Conservation (phyloP, 1,140 invertebrate species). For the Helicoverpa zea region DNA sequence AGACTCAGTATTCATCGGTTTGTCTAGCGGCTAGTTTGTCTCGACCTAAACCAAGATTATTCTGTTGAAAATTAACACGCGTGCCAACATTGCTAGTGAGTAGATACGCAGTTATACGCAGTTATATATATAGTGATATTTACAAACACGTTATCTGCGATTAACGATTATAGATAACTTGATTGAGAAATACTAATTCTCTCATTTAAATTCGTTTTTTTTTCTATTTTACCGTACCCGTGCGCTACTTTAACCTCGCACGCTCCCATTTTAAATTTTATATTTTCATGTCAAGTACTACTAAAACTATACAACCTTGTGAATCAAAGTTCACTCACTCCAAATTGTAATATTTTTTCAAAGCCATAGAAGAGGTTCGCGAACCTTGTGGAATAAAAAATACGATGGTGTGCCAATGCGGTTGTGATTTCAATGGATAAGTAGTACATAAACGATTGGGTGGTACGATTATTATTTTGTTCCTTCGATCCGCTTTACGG, state of each 20-base stretch:
- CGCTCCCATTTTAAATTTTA: background rate
- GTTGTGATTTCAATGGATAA: background rate
- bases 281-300: conserved; percentile 27
- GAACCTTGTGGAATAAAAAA: conserved; percentile 10
- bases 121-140: too few species aligned
- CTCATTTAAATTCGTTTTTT: background rate
- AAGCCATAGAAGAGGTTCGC: conserved; percentile 8
- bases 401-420: background rate
- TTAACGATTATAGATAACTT: background rate
- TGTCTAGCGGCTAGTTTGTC: background rate
- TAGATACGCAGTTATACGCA: background rate
- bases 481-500: too few species aligned
- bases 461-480: too few species aligned
- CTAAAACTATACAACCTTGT: conserved; percentile 26
- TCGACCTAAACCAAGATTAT: background rate
- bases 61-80: background rate
- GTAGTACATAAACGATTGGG: too few species aligned
- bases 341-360: conserved; percentile 39
- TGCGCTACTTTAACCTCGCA: background rate
- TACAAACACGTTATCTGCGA: background rate
- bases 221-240: background rate
- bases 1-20: conserved; percentile 9
- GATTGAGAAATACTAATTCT: background rate
- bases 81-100: conserved; percentile 2
- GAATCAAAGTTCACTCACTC: conserved; percentile 18